Base-by-base conservation (phyloP, 2,888 invertebrate genomes). In the Stenodema calcarata region DNA sequence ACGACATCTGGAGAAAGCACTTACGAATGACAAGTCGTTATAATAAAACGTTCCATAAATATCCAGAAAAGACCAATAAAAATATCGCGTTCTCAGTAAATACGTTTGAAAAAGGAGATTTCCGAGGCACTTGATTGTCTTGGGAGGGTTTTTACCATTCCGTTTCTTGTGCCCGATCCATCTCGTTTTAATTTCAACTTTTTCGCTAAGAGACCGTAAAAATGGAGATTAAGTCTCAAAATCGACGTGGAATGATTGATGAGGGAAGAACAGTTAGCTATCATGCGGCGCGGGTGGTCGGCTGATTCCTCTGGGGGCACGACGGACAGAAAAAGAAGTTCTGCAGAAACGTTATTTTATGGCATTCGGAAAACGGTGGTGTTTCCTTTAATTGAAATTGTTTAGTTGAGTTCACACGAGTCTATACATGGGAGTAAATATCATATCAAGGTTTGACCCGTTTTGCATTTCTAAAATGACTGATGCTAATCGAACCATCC, bases 81-180 rank as follows among this genome's bases (percentile, higher is more conserved):
- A 62, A 62, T 75, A 41, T 75, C 35, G 35, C 75, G 75, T 42
- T 41, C 75, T 12, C 42, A 16, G 75, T 41, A 30, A 42, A 42
- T 75, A 12, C 75, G 75, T 75, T 75, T 75, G 75, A 75, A 35
- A 75, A 75, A 75, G 14, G 75, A 23, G 35, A 75, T 42, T 75
- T 75, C 75, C 75, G 35, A 30, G 30, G n/a, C 18, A 0, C 41
- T 75, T 75, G 75, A 35, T 35, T 41, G 75, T 41, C 41, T 41
- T 75, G 75, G 35, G 42, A 75, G 27, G 42, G 62, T 62, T 62
- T 62, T 62, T 62, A 62, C 62, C 62, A 62, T 62, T 62, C 62
- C 62, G 62, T 62, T 62, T 62, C 62, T 62, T 62, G 62, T 62
- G 62, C 62, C 62, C 62, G 62, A 62, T 62, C 62, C 62, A 62